phyloP scores from a whole-genome alignment of 1,140 invertebrate species.

The Cardiocondyla obscurior region DNA sequence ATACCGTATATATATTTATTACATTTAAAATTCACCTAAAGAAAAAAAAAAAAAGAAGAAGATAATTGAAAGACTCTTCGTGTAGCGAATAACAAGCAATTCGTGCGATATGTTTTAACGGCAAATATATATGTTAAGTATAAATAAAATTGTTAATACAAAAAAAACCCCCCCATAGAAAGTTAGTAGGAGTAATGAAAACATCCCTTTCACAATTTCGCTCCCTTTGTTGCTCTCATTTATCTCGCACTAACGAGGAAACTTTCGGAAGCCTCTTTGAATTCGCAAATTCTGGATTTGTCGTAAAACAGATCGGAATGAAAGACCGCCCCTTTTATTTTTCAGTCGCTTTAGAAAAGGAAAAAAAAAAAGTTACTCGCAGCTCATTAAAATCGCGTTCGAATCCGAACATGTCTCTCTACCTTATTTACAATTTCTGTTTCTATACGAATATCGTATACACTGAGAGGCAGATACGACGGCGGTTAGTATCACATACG shows the following conservation, averaged over 20 bases:
- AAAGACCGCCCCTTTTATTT: slow-evolving; percentile 20
- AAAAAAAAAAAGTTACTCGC: not conserved
- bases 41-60: slow-evolving; percentile 5
- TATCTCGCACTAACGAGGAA: slow-evolving; percentile 26
- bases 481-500: too few species aligned
- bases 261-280: slow-evolving; percentile 38
- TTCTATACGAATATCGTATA: slow-evolving; percentile 38
- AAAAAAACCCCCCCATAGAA: slow-evolving; percentile 20
- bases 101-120: not conserved
- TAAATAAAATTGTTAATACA: slow-evolving; percentile 9
- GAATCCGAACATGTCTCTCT: not conserved
- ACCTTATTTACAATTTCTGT: not conserved
- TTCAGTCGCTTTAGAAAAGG: not conserved
- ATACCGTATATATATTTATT: not conserved
- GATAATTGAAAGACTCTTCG: slow-evolving; percentile 61
- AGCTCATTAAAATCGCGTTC: slow-evolving; percentile 11
- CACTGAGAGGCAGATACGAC: too few species aligned
- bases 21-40: slow-evolving; percentile 42
- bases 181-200: slow-evolving; percentile 10
- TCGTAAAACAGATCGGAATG: not conserved
- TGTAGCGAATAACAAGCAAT: slow-evolving; percentile 1
- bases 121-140: not conserved
- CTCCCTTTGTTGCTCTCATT: slow-evolving; percentile 5
- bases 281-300: not conserved
- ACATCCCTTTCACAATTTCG: slow-evolving; percentile 12